Evolutionary conservation across 2,888 invertebrate species (phyloP), one percentile per base, ranked within the genome.

Genomic region (Folsomia manolachei): DNA sequence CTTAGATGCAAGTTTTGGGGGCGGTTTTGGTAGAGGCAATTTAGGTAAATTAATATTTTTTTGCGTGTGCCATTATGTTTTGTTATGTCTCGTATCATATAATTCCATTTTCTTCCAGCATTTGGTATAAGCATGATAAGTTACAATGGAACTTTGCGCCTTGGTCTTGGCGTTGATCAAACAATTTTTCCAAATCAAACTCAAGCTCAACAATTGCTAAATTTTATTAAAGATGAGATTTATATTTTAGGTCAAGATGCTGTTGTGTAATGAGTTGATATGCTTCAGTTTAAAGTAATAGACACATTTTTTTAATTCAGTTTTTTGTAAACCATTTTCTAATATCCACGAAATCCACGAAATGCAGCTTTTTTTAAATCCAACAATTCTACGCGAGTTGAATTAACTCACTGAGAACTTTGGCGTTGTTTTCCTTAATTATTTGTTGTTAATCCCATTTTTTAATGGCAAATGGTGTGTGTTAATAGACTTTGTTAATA

Each of bases 111-210:
- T 24, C 61, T 71, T 70, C 21, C 18, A 76, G 77, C 73, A 23
- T 72, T 77, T 68, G 77, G 77, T n/a, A 68, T 75, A 1, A 73
- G 75, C 1, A 75, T 77, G 70, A 69, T 77, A 2, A 77, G 77
- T 21, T 71, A 74, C 52, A 63, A 73, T 60, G 75, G 75, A 14
- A 69, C 53, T 7, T 19, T 77, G 51, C 70, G 73, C 26, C 52
- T 73, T 27, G 74, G 73, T 25, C 71, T 77, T 21, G 77, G 77
- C 14, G 72, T 77, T 24, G 77, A 77, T 51, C 73, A 74, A 72
- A 69, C 73, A 1, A 63, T 77, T 18, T 62, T 77, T 18, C 72
- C 72, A 52, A 69, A 69, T 18, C 72, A 72, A 27, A 63, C 23
- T 27, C 71, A 75, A 70, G 74, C 71, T 52, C 73, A 77, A 60